These are phyloP conservation scores for Trichonephila inaurata DNA, from an alignment of 1,140 invertebrate genomes.

Conservation along the genomic window DNA sequence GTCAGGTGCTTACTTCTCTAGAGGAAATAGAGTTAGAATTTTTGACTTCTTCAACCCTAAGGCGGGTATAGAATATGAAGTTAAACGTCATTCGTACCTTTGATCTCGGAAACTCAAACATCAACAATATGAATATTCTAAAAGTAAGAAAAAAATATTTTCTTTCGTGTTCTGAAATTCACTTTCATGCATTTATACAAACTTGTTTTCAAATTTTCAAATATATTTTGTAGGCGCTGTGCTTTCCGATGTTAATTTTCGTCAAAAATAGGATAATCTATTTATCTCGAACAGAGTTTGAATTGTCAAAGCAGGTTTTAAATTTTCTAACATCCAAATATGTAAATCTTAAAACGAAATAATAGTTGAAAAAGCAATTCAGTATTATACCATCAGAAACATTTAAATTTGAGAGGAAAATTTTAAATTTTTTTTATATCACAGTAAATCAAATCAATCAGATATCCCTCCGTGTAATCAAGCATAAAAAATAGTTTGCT, in stretches of 20 bases:
- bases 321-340: too few species aligned
- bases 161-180: not conserved
- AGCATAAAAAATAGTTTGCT: too few species aligned
- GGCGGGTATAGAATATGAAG: not conserved
- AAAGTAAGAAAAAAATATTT: not conserved
- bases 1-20: constrained; percentile 16
- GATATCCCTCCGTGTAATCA: too few species aligned
- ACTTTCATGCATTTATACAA: not conserved
- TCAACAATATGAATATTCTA: not conserved
- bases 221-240: not conserved
- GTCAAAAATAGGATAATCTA: not conserved
- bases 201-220: not conserved
- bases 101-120: not conserved
- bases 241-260: not conserved
- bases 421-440: too few species aligned
- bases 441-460: too few species aligned
- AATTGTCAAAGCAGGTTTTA: too few species aligned
- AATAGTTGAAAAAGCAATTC: too few species aligned
- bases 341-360: too few species aligned
- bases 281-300: not conserved
- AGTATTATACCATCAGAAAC: too few species aligned
- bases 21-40: constrained; percentile 24
- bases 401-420: too few species aligned
- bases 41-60: not conserved
- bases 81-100: not conserved